Base-by-base conservation (phyloP, 2,797 vertebrate genomes). In the Anguilla megastoma region DNA sequence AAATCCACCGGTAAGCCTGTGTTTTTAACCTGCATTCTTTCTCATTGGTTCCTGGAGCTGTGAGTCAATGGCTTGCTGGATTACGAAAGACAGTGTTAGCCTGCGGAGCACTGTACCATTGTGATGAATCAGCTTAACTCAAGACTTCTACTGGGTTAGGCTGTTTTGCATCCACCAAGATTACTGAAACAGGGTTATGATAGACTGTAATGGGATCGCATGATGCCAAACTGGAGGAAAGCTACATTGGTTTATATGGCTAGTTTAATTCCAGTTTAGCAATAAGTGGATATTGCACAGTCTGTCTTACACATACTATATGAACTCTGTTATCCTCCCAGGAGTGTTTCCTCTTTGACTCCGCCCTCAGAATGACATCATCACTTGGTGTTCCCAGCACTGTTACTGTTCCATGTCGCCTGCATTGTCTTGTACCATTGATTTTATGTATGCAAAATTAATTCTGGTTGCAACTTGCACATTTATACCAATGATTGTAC, bases 401-500 rank as follows among this genome's bases (percentile, higher is more conserved):
- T 79, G 30, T 45, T 54, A 9, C 50, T 92, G 88, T 93, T 91
- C 91, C 91, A 92, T 94, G 90, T 94, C 94, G 91, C 93, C 95
- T 96, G 96, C 93, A 94, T 95, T 71, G 92, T 95, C 93, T 88
- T 94, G 89, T 94, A 90, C 92, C 92, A 94, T 93, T 91, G 89
- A 93, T 92, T 95, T 94, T 93, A 92, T 96, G 95, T 95, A 95
- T 96, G 95, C 94, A 96, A 95, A 76, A 95, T 93, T 54, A 88
- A 92, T 95, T 94, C 88, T 94, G 95, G 95, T 95, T 96, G 95
- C 95, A 95, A 96, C 94, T 95, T 96, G 95, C 95, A 97, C 95
- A 96, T 96, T 96, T 96, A 95, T 96, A 96, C 94, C 91, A 92
- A 95, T 95, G 95, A 96, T 95, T 97, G 95, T 96, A 96, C 95